These are phyloP conservation scores for Cryptus armator DNA, from an alignment of 2,888 invertebrate genomes.

Conservation along the genomic window DNA sequence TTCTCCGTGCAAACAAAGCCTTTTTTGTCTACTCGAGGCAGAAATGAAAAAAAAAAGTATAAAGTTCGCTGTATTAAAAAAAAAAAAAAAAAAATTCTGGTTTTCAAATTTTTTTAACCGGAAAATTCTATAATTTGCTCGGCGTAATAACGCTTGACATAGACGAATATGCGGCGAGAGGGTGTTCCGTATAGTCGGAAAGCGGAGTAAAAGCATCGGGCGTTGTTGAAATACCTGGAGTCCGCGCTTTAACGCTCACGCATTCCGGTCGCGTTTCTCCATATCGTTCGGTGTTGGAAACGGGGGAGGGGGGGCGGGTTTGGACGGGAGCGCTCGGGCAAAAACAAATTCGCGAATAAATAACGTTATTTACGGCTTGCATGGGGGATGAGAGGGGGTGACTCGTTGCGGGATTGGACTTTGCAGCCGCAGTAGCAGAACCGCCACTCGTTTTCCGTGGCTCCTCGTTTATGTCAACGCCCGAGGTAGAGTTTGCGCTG, in stretches of 20 bases:
- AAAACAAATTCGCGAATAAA: constrained; percentile 78
- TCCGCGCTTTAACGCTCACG: constrained; percentile 69
- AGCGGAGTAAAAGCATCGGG: constrained; percentile 39
- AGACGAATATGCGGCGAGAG: constrained; percentile 53
- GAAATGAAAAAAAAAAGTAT: neutral
- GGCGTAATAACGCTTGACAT: constrained; percentile 56
- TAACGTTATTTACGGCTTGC: constrained; percentile 76
- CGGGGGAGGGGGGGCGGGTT: neutral
- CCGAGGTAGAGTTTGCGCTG: constrained; percentile 31
- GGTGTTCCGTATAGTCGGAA: constrained; percentile 26
- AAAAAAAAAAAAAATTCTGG: neutral
- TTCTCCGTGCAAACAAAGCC: neutral
- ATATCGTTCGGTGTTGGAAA: constrained; percentile 33
- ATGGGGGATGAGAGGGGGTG: constrained; percentile 59
- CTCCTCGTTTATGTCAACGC: constrained; percentile 53
- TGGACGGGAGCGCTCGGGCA: constrained; percentile 62
- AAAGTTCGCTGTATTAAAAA: neutral
- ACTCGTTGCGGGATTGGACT: constrained; percentile 53
- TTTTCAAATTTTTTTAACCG: constrained; percentile 16
- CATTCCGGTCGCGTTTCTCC: constrained; percentile 72
- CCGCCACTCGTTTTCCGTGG: constrained; percentile 45
- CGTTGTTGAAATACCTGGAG: constrained; percentile 63
- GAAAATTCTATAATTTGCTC: constrained; percentile 52
- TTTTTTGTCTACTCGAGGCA: neutral
- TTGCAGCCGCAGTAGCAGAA: constrained; percentile 31